phyloP scores from a whole-genome alignment of 2,888 invertebrate genomes.

The Drosophila anomelani region DNA sequence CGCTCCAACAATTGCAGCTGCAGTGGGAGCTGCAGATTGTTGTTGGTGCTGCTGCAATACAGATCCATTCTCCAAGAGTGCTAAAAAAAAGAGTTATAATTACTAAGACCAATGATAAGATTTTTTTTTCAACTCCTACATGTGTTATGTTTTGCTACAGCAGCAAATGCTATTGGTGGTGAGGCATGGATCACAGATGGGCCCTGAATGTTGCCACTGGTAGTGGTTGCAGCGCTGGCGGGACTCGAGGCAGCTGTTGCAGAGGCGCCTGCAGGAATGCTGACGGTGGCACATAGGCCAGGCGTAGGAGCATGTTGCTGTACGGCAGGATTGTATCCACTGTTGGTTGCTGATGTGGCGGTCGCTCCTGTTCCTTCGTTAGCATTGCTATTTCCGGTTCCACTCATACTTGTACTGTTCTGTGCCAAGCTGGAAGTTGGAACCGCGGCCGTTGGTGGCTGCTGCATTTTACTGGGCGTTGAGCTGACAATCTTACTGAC shows the following conservation, averaged over 20 bases:
- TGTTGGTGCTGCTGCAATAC: slow-evolving; percentile 65
- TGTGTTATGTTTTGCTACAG: slow-evolving; percentile 87
- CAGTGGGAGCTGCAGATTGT: slow-evolving; percentile 76
- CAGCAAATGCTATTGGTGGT: slow-evolving; percentile 87
- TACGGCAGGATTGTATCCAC: slow-evolving; percentile 77
- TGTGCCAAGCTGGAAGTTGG: slow-evolving; percentile 55
- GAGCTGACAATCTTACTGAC: slow-evolving; percentile 83
- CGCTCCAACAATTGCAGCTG: slow-evolving; percentile 80
- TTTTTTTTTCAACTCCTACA: slow-evolving; percentile 74
- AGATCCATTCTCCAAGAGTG: slow-evolving; percentile 84
- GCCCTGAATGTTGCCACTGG: slow-evolving; percentile 82
- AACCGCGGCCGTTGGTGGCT: slow-evolving; percentile 81
- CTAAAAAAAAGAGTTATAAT: slow-evolving; percentile 53
- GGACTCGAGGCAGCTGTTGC: slow-evolving; percentile 50
- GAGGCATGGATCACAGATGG: slow-evolving; percentile 85
- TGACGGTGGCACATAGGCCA: slow-evolving; percentile 75
- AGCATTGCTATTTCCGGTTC: slow-evolving; percentile 47
- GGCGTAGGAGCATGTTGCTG: slow-evolving; percentile 83
- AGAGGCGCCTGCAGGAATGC: slow-evolving; percentile 41
- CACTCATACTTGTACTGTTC: slow-evolving; percentile 48
- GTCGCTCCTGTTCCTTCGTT: slow-evolving; percentile 15
- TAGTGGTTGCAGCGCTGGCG: slow-evolving; percentile 53
- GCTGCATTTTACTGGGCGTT: slow-evolving; percentile 85
- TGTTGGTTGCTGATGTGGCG: slow-evolving; percentile 51
- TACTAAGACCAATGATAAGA: neutral